These are phyloP conservation scores for Drosophila siamana DNA, from an alignment of 2,888 invertebrate species.

Conservation along the genomic window DNA sequence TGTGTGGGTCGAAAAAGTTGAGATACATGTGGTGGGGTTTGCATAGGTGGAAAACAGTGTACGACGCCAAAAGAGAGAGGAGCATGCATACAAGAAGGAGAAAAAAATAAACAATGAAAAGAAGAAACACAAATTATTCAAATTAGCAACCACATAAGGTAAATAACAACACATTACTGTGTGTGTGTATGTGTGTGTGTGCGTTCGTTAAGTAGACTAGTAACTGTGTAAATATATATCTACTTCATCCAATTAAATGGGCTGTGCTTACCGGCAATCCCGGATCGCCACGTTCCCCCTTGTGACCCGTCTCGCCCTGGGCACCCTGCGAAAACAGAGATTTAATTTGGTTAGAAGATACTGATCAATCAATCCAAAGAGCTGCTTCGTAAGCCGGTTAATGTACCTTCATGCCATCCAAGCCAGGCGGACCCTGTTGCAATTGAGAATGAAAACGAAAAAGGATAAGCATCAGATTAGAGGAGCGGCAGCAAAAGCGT, in stretches of 20 bases:
- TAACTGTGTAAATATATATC: conserved; percentile 23
- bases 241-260: conserved; percentile 6
- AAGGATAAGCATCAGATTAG: conserved; percentile 55
- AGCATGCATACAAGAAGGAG: conserved; percentile 62
- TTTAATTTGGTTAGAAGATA: neutral
- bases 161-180: conserved; percentile 34
- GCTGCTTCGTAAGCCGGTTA: conserved; percentile 54
- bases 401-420: conserved; percentile 97
- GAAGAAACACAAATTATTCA: conserved; percentile 71
- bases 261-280: conserved; percentile 93
- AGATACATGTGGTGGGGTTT: conserved; percentile 29
- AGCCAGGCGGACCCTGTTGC: conserved; percentile 93
- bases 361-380: conserved; percentile 18
- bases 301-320: conserved; percentile 95
- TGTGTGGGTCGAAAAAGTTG: conserved; percentile 39
- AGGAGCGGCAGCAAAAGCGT: conserved; percentile 10
- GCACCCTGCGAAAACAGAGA: conserved; percentile 89
- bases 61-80: conserved; percentile 53
- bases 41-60: conserved; percentile 48
- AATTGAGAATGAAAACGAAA: conserved; percentile 52
- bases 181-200: conserved; percentile 20
- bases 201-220: conserved; percentile 12
- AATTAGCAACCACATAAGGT: conserved; percentile 71
- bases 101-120: conserved; percentile 44
- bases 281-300: conserved; percentile 97